Evolutionary conservation across 2,888 invertebrate species (phyloP), one percentile per base, ranked within the genome.

Genomic region (Amblyjoppa proteus): DNA sequence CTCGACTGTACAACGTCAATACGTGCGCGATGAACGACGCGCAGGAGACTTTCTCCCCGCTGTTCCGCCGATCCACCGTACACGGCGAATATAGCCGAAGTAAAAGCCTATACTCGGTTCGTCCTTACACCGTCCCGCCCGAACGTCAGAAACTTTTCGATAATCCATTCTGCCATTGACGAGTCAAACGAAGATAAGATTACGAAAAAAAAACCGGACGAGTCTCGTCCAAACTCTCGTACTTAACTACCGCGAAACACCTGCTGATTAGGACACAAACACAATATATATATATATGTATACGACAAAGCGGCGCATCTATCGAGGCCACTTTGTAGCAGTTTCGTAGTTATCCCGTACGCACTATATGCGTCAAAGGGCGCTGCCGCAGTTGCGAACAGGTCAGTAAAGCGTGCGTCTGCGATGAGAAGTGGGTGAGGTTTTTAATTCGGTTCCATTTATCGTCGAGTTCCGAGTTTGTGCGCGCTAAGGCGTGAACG

Each of bases 331-430:
- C 56, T 69, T 34, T 38, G 58, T n/a, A 20, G 66, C 38, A 34
- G 68, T 16, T 66, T 9, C 51, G 58, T 66, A 88, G 82, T 90
- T 91, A 88, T 51, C 83, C 45, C 87, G 88, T 88, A 89, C 66
- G 77, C 69, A 88, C 86, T 90, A 84, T 91, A 90, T 76, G 88
- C 89, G 89, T 91, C 89, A 91, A 91, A 92, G 93, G 93, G 93
- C 92, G 93, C 92, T 93, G 93, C 88, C 93, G 90, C 90, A 89
- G 90, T 91, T 83, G 87, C 87, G 87, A 77, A 88, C 85, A 88
- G 89, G 88, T 90, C 89, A 89, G 90, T 88, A 88, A 89, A 88
- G 87, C 89, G 90, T 90, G 89, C 81, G 81, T 82, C 88, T 82
- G 85, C 89, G 74, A 89, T 88, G 88, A 90, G 88, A 90, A 91